Percentiles rank a stretch among this genome's conserved stretches.
phyloP scores from a whole-genome alignment of 2,888 invertebrate genomes.

The Xestia rhomboidea region DNA sequence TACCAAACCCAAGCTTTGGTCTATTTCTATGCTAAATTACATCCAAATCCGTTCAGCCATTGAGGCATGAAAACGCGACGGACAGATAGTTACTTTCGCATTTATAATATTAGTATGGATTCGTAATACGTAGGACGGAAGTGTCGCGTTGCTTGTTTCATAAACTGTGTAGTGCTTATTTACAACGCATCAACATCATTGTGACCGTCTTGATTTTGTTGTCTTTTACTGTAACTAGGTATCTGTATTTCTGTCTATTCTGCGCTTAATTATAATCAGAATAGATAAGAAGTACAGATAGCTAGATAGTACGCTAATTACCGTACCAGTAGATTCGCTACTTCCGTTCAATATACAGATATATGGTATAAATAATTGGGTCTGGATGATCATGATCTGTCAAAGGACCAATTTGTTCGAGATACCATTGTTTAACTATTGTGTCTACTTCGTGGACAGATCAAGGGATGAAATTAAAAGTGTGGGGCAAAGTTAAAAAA shows the following conservation, averaged over 20 bases:
- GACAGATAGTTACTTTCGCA: slow-evolving; percentile 1
- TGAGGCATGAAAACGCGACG: neutral
- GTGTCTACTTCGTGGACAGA: no score
- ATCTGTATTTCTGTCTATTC: neutral
- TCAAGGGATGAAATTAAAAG: no score
- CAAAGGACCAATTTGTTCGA: no score
- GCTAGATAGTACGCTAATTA: neutral
- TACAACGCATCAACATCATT: slow-evolving; percentile 63
- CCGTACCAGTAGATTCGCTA: neutral
- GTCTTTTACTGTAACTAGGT: slow-evolving; percentile 31
- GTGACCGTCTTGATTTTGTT: slow-evolving; percentile 50
- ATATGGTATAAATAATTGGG: neutral
- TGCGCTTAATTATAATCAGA: neutral
- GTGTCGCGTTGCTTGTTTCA: slow-evolving; percentile 75
- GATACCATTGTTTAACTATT: no score
- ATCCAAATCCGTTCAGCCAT: neutral
- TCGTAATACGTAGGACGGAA: slow-evolving; percentile 66
- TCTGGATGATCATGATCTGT: no score
- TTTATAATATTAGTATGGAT: slow-evolving; percentile 11
- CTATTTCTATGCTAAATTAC: neutral
- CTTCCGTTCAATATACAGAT: neutral
- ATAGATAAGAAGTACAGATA: neutral
- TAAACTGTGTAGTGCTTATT: slow-evolving; percentile 67
- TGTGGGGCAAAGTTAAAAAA: no score
- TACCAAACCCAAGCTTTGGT: neutral